phyloP scores from a whole-genome alignment of 2,888 invertebrate genomes.

The Pachydiplax longipennis region DNA sequence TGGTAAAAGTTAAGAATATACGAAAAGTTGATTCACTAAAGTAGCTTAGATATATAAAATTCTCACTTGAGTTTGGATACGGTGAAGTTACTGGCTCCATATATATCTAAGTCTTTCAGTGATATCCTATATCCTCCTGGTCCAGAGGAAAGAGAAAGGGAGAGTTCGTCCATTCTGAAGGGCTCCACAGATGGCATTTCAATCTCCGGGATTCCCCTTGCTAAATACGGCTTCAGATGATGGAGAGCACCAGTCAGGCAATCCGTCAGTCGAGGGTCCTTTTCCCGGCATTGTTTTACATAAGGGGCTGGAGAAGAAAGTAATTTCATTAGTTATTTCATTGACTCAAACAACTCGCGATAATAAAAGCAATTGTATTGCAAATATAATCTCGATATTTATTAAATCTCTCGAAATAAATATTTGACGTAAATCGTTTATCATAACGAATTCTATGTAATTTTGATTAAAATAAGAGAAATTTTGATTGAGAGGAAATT shows the following conservation, averaged over 20 bases:
- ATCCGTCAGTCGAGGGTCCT: conserved; percentile 67
- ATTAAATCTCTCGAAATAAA: too few relatives aligned
- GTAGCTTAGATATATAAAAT: too few relatives aligned
- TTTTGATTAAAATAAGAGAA: too few relatives aligned
- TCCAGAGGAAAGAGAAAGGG: conserved; percentile 64
- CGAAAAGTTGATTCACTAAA: too few relatives aligned
- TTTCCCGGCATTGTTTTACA: conserved; percentile 71
- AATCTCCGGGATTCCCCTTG: conserved; percentile 67
- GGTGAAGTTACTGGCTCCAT: conserved; percentile 62
- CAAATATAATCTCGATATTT: too few relatives aligned
- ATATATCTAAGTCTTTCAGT: conserved; percentile 60
- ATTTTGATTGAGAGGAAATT: too few relatives aligned
- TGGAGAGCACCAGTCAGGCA: conserved; percentile 60
- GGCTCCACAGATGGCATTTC: conserved; percentile 74
- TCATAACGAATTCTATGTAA: too few relatives aligned
- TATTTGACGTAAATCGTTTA: too few relatives aligned
- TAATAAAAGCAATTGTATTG: too few relatives aligned
- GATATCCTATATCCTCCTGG: conserved; percentile 62
- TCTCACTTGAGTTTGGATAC: conserved; percentile 59
- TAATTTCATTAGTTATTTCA: background rate
- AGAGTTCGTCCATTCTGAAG: conserved; percentile 61
- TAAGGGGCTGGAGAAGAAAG: conserved; percentile 65
- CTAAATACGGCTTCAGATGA: conserved; percentile 60
- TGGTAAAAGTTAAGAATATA: too few relatives aligned
- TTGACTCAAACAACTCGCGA: too few relatives aligned